Evolutionary conservation across 2,797 vertebrate genomes (phyloP).

Genomic region (Psittacula derbiana): DNA sequence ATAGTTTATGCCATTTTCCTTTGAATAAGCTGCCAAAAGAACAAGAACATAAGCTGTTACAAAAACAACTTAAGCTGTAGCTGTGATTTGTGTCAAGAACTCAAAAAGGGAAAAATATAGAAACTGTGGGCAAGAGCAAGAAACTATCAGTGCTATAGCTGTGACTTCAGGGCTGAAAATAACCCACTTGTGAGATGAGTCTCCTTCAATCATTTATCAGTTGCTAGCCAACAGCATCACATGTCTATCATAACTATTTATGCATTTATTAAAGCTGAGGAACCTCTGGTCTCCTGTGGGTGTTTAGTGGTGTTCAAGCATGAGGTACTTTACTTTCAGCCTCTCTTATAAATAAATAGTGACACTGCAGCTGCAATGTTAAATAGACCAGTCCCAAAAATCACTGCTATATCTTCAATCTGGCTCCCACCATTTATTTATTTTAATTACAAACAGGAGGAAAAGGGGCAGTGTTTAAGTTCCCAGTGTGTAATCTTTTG

Average conservation of each 20-base stretch:
- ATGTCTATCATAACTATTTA: background rate
- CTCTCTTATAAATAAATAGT: background rate
- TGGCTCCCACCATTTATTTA: background rate
- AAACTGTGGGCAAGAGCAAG: background rate
- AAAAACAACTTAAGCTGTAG: background rate
- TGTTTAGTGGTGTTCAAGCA: background rate
- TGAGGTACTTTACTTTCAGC: background rate
- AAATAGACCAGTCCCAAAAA: background rate
- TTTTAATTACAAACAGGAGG: background rate
- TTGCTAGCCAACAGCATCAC: background rate
- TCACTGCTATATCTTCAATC: background rate
- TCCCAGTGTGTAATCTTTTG: background rate
- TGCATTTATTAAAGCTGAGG: background rate
- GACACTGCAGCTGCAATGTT: background rate
- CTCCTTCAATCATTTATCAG: background rate
- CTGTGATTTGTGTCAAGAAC: background rate
- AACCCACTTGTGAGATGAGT: background rate
- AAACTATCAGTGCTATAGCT: background rate
- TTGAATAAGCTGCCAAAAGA: constrained; percentile 19
- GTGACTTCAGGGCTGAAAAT: background rate
- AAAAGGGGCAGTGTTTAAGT: background rate
- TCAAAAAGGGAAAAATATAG: background rate
- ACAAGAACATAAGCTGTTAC: background rate
- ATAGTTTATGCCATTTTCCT: background rate
- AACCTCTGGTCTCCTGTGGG: background rate